These are phyloP conservation scores for Sturnira hondurensis DNA, from an alignment of 2,113 vertebrate species.

Conservation along the genomic window DNA sequence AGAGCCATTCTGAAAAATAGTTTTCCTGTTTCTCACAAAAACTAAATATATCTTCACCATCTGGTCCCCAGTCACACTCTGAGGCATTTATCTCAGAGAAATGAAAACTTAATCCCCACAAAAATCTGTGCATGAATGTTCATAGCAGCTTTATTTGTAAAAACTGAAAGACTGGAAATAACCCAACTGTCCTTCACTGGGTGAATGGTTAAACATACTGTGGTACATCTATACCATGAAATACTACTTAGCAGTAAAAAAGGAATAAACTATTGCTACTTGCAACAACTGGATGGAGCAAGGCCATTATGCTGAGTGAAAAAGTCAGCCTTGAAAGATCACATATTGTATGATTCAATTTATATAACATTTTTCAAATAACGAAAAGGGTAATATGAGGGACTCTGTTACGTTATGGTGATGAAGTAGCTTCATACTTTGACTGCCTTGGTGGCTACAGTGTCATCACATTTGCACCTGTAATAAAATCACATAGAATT, in stretches of 20 bases:
- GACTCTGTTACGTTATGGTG: background rate
- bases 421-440: background rate
- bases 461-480: background rate
- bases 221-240: background rate
- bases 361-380: background rate
- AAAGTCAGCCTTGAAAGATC: background rate
- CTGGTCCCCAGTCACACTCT: background rate
- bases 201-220: background rate
- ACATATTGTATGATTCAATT: background rate
- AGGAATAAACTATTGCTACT: background rate
- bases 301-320: background rate
- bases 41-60: background rate
- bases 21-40: background rate
- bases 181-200: background rate
- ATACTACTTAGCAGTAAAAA: background rate
- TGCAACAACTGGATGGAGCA: background rate
- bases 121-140: background rate
- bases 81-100: background rate
- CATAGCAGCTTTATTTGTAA: background rate
- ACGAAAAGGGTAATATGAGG: background rate
- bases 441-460: background rate
- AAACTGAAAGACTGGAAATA: background rate
- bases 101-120: background rate
- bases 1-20: background rate
- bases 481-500: background rate